Conservation (phyloP, 2,888 invertebrate genomes). For the Scaptomyza flava region DNA sequence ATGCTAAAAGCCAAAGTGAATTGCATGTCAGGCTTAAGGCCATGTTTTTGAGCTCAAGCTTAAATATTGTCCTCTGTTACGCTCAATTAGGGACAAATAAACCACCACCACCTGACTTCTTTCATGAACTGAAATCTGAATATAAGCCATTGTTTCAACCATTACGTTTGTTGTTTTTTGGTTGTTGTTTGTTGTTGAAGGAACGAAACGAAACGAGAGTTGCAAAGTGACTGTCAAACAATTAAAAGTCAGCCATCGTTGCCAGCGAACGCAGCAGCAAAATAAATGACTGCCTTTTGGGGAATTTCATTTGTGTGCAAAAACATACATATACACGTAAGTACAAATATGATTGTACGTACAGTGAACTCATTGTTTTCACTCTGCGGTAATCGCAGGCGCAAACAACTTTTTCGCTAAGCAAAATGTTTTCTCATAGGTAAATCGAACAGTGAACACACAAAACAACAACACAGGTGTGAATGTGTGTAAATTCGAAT, state of each 20-base stretch:
- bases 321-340: not conserved
- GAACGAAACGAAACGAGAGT: not conserved
- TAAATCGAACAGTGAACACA: too few relatives aligned
- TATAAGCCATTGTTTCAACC: not conserved
- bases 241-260: conserved; percentile 14
- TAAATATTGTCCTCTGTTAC: conserved; percentile 10
- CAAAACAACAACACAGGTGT: too few relatives aligned
- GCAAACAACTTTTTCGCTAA: too few relatives aligned
- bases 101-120: not conserved
- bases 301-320: conserved; percentile 1
- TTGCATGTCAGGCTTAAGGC: not conserved
- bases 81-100: conserved; percentile 54
- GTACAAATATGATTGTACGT: too few relatives aligned
- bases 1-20: not conserved
- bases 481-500: too few relatives aligned
- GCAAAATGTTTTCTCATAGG: too few relatives aligned
- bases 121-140: not conserved
- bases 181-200: not conserved
- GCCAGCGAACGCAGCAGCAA: not conserved
- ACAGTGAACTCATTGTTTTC: not conserved
- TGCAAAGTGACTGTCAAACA: conserved; percentile 9
- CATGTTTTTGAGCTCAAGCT: not conserved
- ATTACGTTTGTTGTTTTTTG: conserved; percentile 10
- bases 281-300: not conserved
- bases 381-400: too few relatives aligned